These are phyloP conservation scores for Drosophila nr. perissopoda DNA, from an alignment of 2,888 invertebrate genomes.

Conservation along the genomic window DNA sequence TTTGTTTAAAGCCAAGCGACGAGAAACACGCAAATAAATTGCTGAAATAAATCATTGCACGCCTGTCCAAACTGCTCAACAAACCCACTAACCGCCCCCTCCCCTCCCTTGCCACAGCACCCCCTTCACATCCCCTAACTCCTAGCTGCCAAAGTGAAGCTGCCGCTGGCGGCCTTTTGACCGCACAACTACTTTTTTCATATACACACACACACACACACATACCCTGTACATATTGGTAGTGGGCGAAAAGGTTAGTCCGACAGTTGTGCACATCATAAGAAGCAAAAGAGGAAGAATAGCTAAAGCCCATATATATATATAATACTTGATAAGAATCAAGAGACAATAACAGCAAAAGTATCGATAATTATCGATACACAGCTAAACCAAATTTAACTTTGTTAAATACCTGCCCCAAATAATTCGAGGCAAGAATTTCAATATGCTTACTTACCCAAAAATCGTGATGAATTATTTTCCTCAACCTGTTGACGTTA, in stretches of 20 bases:
- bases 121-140: not conserved
- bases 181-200: slow-evolving; percentile 42
- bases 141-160: slow-evolving; percentile 12
- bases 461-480: not conserved
- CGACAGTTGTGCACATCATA: not conserved
- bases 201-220: not conserved
- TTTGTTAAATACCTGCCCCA: not conserved
- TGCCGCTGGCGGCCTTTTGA: slow-evolving; percentile 66
- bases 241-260: not conserved
- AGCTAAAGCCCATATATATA: not conserved
- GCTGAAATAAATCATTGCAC: slow-evolving; percentile 80
- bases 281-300: not conserved
- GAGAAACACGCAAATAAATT: slow-evolving; percentile 75
- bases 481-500: no score
- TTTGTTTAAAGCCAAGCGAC: slow-evolving; percentile 43
- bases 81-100: not conserved
- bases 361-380: not conserved
- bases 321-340: not conserved
- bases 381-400: not conserved
- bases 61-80: slow-evolving; percentile 44
- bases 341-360: not conserved
- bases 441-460: not conserved
- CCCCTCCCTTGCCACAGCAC: not conserved
- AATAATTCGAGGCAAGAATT: not conserved
- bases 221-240: slow-evolving; percentile 5